Conservation (phyloP, 1,140 invertebrate genomes). For the Pantala flavescens region DNA sequence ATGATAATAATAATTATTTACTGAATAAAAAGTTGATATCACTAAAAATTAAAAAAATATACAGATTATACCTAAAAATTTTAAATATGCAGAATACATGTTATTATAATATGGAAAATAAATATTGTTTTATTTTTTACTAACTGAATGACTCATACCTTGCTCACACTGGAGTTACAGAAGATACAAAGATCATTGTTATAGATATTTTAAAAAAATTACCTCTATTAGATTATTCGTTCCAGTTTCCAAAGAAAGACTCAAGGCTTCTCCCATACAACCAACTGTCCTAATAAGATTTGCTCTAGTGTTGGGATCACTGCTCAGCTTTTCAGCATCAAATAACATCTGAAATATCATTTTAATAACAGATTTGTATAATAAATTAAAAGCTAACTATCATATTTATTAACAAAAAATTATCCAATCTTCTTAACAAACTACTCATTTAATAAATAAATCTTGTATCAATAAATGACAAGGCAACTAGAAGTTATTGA, state of each 20-base stretch:
- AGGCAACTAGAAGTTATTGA: too few relatives aligned
- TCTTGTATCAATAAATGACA: too few relatives aligned
- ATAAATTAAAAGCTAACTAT: conserved; percentile 30
- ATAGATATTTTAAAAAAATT: conserved; percentile 20
- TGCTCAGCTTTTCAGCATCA: conserved; percentile 43
- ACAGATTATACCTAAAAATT: too few relatives aligned
- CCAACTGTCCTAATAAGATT: conserved; percentile 60
- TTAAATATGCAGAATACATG: too few relatives aligned
- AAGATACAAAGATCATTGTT: too few relatives aligned
- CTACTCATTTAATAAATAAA: conserved; percentile 13
- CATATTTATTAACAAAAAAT: conserved; percentile 33
- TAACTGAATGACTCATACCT: too few relatives aligned
- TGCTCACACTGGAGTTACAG: too few relatives aligned
- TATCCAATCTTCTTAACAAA: conserved; percentile 26
- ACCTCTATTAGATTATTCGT: conserved; percentile 33
- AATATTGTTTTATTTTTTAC: too few relatives aligned
- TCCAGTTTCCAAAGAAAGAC: conserved; percentile 24
- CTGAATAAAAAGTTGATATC: too few relatives aligned
- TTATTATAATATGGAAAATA: too few relatives aligned
- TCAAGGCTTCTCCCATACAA: conserved; percentile 40
- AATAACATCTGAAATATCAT: conserved; percentile 43
- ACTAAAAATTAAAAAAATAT: too few relatives aligned
- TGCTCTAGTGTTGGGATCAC: conserved; percentile 46
- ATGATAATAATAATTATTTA: too few relatives aligned
- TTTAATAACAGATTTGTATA: conserved; percentile 16